These are phyloP conservation scores for Drosophila tanythrix DNA, from an alignment of 2,888 invertebrate species.

Conservation along the genomic window DNA sequence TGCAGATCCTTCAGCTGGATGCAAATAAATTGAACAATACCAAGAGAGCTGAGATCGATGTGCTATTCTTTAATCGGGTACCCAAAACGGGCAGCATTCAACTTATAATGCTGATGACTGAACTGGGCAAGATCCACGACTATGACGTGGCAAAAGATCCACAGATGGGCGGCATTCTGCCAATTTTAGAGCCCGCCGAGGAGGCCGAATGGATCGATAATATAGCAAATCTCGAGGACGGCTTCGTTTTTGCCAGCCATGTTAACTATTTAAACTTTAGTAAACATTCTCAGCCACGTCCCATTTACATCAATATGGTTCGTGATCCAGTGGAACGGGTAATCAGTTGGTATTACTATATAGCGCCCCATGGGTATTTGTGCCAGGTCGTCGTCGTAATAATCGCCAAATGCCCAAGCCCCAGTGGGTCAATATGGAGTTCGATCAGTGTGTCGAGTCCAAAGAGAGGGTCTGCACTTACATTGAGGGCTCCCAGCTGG, in stretches of 20 bases:
- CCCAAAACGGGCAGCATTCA: slow-evolving; percentile 83
- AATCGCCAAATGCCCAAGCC: slow-evolving; percentile 89
- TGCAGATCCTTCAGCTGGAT: slow-evolving; percentile 87
- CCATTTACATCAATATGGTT: slow-evolving; percentile 95
- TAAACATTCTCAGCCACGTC: slow-evolving; percentile 89
- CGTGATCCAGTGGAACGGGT: slow-evolving; percentile 95
- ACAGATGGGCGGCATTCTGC: slow-evolving; percentile 73
- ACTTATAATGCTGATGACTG: slow-evolving; percentile 76
- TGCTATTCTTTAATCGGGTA: slow-evolving; percentile 87
- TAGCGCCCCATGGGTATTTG: slow-evolving; percentile 96
- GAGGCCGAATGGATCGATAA: slow-evolving; percentile 77
- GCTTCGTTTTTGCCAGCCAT: slow-evolving; percentile 78
- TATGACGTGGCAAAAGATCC: slow-evolving; percentile 79
- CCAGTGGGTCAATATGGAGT: slow-evolving; percentile 94
- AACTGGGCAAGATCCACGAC: slow-evolving; percentile 74
- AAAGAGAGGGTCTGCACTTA: slow-evolving; percentile 93
- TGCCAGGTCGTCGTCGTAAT: slow-evolving; percentile 90
- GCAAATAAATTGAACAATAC: slow-evolving; percentile 92
- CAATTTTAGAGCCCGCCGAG: slow-evolving; percentile 59
- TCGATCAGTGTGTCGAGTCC: slow-evolving; percentile 92
- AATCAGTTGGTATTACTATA: slow-evolving; percentile 96
- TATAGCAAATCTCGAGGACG: slow-evolving; percentile 74
- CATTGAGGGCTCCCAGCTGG: slow-evolving; percentile 91
- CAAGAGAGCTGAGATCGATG: slow-evolving; percentile 89
- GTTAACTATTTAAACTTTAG: slow-evolving; percentile 83